Conservation (phyloP, 2,113 vertebrate species). For the Rhinolophus ferrumequinum region DNA sequence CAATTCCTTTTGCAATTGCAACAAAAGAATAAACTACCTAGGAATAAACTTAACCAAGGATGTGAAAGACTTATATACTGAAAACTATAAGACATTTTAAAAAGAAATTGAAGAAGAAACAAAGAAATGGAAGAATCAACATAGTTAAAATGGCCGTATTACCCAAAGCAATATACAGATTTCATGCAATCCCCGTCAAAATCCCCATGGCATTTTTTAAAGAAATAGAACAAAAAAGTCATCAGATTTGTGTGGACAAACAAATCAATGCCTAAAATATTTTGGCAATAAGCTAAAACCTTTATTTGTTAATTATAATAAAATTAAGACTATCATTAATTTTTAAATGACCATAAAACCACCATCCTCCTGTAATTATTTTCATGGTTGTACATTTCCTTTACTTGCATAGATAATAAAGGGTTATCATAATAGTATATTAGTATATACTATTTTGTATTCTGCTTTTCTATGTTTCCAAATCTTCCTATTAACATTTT, state of each 20-base stretch:
- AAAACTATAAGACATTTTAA: too few relatives aligned
- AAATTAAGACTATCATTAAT: not conserved
- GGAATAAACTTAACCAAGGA: too few relatives aligned
- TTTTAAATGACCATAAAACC: not conserved
- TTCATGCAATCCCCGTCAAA: too few relatives aligned
- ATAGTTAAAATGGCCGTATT: too few relatives aligned
- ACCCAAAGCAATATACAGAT: too few relatives aligned
- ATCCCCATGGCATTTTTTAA: too few relatives aligned
- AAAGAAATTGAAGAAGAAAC: too few relatives aligned
- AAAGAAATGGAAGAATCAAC: too few relatives aligned
- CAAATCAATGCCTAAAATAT: not conserved
- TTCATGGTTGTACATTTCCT: not conserved
- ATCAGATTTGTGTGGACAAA: not conserved
- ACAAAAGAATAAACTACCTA: too few relatives aligned
- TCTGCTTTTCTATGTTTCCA: not conserved
- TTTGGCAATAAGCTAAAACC: not conserved
- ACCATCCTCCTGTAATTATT: not conserved
- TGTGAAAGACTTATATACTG: too few relatives aligned
- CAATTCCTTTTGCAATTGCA: too few relatives aligned
- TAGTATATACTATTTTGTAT: not conserved
- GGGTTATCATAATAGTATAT: not conserved
- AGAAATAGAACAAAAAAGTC: too few relatives aligned
- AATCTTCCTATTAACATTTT: not conserved
- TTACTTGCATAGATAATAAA: not conserved
- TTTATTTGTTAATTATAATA: constrained; percentile 2